Evolutionary conservation across 2,797 vertebrate species (phyloP), one percentile per base, ranked within the genome.

Genomic region (Denticeps clupeoides): DNA sequence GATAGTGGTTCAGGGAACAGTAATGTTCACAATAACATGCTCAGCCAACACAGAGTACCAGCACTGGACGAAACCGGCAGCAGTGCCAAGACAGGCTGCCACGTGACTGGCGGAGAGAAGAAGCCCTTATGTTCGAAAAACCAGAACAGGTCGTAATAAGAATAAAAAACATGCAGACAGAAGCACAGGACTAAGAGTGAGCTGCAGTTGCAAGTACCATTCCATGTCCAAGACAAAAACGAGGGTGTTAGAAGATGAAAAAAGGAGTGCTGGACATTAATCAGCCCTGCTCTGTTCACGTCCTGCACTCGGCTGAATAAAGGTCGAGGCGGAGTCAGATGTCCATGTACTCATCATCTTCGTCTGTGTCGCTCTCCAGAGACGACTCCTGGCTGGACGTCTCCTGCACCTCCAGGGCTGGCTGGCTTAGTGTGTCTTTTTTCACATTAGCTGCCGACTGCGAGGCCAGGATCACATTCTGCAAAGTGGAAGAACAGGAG

Each of bases 311-410:
- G n/a, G n/a, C n/a, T n/a, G n/a, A n/a, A n/a, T n/a, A n/a, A n/a
- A n/a, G n/a, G n/a, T n/a, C n/a, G n/a, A n/a, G n/a, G n/a, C n/a
- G n/a, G n/a, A 64, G 66, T 85, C 75, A 89, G 59, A 87, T 82
- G 69, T 90, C 94, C 94, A 99, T 97, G 82, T 88, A 89, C 62
- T 95, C 90, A 2, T 86, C 84, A 45, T 97, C 93, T 60, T 98
- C 93, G 1, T 99, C 95, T 0, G 91, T 90, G 75, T 99, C 95
- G 24, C 95, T 99, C 74, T 98, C 94, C 69, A 95, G 80, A 0
- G 93, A 97, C 5, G 95, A 98, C 70, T 98, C 94, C 77, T 97
- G 95, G 80, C 94, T 98, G 28, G 94, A 97, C 0, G 88, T 97
- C 80, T 99, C 95, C 64, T 95, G 86, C 52, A 95, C 89, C 77